Conservation (phyloP, 1,140 invertebrate genomes). For the Temnothorax longispinosus region DNA sequence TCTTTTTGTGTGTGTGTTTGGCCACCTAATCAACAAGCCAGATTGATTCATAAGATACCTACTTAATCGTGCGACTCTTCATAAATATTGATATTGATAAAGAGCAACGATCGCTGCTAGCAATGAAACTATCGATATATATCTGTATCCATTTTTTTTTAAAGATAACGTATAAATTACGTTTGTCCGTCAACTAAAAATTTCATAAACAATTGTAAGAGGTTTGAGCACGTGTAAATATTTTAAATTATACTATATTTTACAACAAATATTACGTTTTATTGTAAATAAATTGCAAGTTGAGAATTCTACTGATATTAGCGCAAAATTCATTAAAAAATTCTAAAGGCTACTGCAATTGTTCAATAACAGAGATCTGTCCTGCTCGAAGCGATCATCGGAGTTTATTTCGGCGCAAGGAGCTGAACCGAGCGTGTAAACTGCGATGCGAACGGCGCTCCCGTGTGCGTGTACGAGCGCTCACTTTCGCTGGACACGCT, state of each 20-base stretch:
- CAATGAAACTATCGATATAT: not conserved
- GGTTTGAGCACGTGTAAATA: not conserved
- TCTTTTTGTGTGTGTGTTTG: not conserved
- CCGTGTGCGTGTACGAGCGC: slow-evolving; percentile 9
- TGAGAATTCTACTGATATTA: not conserved
- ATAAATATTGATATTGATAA: not conserved
- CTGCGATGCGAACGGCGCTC: not conserved
- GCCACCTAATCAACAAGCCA: not conserved
- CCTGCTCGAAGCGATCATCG: not conserved
- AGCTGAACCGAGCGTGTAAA: slow-evolving; percentile 19
- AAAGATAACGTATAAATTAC: not conserved
- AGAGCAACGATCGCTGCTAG: not conserved
- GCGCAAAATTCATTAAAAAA: not conserved
- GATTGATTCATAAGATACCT: not conserved
- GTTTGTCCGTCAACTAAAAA: not conserved
- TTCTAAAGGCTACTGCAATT: not conserved
- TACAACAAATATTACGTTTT: not conserved
- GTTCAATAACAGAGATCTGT: not conserved
- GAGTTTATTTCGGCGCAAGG: not conserved
- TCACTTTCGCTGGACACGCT: slow-evolving; percentile 65
- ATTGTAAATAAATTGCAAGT: not conserved
- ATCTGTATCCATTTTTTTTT: not conserved
- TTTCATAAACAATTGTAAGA: not conserved
- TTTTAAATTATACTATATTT: not conserved
- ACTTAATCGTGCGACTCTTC: not conserved